phyloP scores from a whole-genome alignment of 2,888 invertebrate genomes.

The Syrista parreyssii region DNA sequence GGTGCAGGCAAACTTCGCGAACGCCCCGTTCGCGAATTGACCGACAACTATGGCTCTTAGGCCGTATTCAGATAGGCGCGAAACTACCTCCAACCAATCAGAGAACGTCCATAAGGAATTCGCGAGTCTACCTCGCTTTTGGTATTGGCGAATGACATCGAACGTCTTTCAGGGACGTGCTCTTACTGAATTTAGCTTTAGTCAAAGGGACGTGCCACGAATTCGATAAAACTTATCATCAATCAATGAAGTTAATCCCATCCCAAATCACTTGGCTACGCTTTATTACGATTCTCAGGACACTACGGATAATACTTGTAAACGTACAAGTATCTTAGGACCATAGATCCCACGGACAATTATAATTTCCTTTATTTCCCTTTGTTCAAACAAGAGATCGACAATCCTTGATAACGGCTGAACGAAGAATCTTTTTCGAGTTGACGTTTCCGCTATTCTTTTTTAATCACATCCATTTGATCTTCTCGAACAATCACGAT shows the following conservation, averaged over 20 bases:
- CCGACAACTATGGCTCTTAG: conserved; percentile 19
- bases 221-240: not conserved
- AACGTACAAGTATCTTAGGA: not conserved
- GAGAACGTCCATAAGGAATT: not conserved
- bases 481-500: not conserved
- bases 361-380: not conserved
- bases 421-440: not conserved
- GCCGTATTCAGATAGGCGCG: conserved; percentile 9
- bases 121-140: not conserved
- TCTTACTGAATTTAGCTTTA: not conserved
- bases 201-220: not conserved
- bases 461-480: not conserved
- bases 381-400: not conserved
- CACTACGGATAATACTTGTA: not conserved
- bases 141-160: not conserved
- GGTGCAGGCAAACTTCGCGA: conserved; percentile 10
- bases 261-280: not conserved
- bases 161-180: not conserved
- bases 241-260: not conserved
- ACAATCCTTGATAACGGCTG: not conserved
- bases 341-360: not conserved
- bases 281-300: not conserved
- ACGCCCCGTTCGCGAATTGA: conserved; percentile 35
- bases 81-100: conserved; percentile 1
- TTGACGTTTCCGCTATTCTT: not conserved